Base-by-base conservation (phyloP, 2,888 invertebrate species). In the Macaria liturata region DNA sequence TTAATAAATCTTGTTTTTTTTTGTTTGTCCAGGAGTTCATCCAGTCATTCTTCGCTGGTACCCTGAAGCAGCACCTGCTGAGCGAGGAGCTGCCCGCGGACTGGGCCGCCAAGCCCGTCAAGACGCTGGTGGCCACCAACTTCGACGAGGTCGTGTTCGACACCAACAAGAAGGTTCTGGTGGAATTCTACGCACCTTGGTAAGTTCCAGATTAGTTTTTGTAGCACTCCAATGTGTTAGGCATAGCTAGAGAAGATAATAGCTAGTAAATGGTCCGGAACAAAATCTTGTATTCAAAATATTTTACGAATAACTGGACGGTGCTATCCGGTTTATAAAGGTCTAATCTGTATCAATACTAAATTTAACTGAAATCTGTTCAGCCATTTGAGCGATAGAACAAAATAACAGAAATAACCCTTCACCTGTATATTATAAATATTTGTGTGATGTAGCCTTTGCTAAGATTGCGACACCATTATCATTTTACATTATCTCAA, bases 141-240 rank as follows among this genome's bases (percentile, higher is more conserved):
- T 99, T 99, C 86, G 97, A 98, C 74, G 95, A 96, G 70, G 96
- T 99, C 70, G 99, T 95, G 50, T 94, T 96, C 68, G 96, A 99
- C 86, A 93, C 94, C 74, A 93, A 88, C 69, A 99, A 99, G 93
- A 95, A 95, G 78, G 99, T 99, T 50, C 94, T 99, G 59, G 99
- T 99, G 67, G 99, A 99, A 93, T 99, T 99, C 93, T 99, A 99
- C 90, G 99, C 99, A 54, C 99, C 99, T 62, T 99, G 99, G 99
- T 93, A 63, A 88, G 90, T 82, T 37, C 1, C 20, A 9, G 3
- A 53, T 20, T 37, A 4, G 42, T 0, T 42, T 42, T 42, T 3
- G 5, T 39, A 7, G 1, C 39, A 39, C 5, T 39, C 8, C 1
- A 39, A 8, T 2, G 6, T 39, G 8, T 8, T 39, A 39, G 39